Evolutionary conservation across 2,113 vertebrate genomes (phyloP).

Genomic region (Hyperopisus bebe): DNA sequence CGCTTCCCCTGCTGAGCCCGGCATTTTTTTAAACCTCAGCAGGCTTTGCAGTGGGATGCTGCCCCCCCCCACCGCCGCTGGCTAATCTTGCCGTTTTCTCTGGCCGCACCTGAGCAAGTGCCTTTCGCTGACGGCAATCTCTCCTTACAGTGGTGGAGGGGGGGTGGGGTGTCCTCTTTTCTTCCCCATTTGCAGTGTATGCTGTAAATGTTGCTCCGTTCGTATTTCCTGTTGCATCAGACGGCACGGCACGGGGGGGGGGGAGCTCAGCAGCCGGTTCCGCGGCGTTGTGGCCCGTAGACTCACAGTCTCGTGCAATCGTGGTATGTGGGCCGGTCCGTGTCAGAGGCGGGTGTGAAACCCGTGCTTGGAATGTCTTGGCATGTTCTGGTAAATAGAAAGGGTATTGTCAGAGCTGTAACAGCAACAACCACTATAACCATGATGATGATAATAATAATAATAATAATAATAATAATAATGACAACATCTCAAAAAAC

Average conservation of each 20-base stretch:
- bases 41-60: not conserved
- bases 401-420: not conserved
- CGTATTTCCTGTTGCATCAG: not conserved
- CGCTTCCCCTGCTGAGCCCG: conserved; percentile 22
- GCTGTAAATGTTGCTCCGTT: conserved; percentile 1
- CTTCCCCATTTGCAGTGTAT: not conserved
- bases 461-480: not conserved
- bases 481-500: not conserved
- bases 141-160: not conserved
- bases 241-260: not conserved
- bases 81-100: not conserved
- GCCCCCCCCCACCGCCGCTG: not conserved
- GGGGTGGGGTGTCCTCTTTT: not conserved
- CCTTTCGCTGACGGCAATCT: not conserved
- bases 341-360: not conserved
- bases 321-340: not conserved
- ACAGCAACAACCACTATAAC: not conserved
- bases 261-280: not conserved
- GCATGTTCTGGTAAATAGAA: not conserved
- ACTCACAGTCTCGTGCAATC: not conserved
- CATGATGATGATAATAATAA: not conserved
- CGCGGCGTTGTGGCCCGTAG: not conserved
- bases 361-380: not conserved
- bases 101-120: not conserved
- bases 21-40: not conserved